phyloP scores from a whole-genome alignment of 2,113 vertebrate species.

The Syngnathoides biaculeatus region DNA sequence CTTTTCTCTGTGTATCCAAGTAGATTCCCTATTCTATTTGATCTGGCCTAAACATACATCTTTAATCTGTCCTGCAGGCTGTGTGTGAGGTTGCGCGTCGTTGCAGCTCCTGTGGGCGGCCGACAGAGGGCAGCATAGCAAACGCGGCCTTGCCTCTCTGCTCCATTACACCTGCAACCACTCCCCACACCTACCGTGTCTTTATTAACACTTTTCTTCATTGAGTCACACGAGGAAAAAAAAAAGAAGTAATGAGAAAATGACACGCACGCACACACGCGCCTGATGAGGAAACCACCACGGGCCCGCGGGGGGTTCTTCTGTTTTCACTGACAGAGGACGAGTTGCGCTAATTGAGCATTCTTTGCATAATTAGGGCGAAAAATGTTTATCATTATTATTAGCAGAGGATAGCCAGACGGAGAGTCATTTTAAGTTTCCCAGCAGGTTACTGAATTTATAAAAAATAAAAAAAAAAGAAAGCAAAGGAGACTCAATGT shows the following conservation, averaged over 20 bases:
- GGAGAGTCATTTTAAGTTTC: constrained; percentile 76
- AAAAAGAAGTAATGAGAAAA: constrained; percentile 13
- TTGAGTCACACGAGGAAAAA: constrained; percentile 50
- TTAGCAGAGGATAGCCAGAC: constrained; percentile 72
- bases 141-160: constrained; percentile 17
- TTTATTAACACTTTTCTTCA: constrained; percentile 70
- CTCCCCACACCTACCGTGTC: constrained; percentile 29
- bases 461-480: constrained; percentile 38
- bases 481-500: constrained; percentile 62
- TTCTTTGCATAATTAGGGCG: constrained; percentile 78
- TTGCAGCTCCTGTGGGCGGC: constrained; percentile 38
- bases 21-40: constrained; percentile 67
- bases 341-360: constrained; percentile 80
- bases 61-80: constrained; percentile 70
- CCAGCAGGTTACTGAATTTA: constrained; percentile 69
- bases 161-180: constrained; percentile 51
- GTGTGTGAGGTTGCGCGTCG: constrained; percentile 25
- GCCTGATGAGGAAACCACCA: constrained; percentile 59
- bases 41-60: constrained; percentile 72
- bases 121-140: constrained; percentile 60
- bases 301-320: constrained; percentile 68
- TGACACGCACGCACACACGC: constrained; percentile 38
- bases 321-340: constrained; percentile 78
- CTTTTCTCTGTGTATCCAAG: constrained; percentile 53
- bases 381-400: constrained; percentile 74